phyloP scores from a whole-genome alignment of 2,797 vertebrate genomes.

The Gymnothorax reevesii region DNA sequence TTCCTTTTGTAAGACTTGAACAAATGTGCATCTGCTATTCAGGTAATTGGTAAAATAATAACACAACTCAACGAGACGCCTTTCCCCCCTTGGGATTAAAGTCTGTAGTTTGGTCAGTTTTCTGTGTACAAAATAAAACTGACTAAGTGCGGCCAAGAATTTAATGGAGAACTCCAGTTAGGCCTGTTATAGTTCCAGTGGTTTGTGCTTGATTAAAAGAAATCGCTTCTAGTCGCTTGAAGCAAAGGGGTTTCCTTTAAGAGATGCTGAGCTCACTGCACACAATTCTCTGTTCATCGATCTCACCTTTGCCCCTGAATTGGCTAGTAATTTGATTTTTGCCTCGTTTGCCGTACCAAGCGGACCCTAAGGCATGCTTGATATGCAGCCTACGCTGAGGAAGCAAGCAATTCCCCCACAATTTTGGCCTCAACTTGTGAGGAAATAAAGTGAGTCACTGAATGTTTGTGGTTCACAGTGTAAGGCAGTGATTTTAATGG shows the following conservation, averaged over 20 bases:
- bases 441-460: neutral
- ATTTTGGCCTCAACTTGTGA: neutral
- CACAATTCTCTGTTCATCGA: conserved; percentile 27
- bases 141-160: neutral
- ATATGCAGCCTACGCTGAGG: conserved; percentile 19
- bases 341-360: conserved; percentile 39
- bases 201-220: conserved; percentile 11
- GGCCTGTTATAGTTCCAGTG: neutral
- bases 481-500: neutral
- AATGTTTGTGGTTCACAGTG: neutral
- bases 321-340: conserved; percentile 26
- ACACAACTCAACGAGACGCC: neutral
- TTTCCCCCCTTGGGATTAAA: neutral
- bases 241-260: neutral
- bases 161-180: neutral
- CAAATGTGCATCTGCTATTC: neutral
- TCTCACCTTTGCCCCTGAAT: conserved; percentile 25
- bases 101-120: neutral
- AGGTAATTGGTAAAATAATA: neutral
- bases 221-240: neutral
- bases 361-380: conserved; percentile 27
- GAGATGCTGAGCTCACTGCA: neutral
- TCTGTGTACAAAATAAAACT: neutral
- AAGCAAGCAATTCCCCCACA: neutral
- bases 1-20: neutral